Conservation (phyloP, 64 coral and sea anemone genomes). For the Stichodactyla helianthus region DNA sequence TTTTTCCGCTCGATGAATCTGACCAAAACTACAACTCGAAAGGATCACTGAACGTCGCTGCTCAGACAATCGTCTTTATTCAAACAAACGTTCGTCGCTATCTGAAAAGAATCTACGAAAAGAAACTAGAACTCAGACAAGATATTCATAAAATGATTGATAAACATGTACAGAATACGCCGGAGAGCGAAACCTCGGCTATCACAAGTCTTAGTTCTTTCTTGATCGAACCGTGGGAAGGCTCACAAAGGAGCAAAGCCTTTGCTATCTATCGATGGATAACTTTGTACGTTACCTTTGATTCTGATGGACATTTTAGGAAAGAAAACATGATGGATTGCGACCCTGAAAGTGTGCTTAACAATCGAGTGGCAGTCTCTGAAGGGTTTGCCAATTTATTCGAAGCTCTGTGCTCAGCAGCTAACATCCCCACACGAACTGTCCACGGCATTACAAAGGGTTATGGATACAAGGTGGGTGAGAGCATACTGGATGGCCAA, state of each 20-base stretch:
- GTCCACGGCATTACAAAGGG: constrained; percentile 69
- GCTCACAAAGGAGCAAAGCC: constrained; percentile 42
- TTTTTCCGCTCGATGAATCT: constrained; percentile 37
- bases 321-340: constrained; percentile 31
- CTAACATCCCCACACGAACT: constrained; percentile 28
- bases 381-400: constrained; percentile 77
- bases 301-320: constrained; percentile 66
- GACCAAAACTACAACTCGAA: neutral
- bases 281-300: constrained; percentile 62
- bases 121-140: constrained; percentile 33
- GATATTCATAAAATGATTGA: constrained; percentile 47
- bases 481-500: constrained; percentile 46
- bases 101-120: constrained; percentile 37
- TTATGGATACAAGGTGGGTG: constrained; percentile 64
- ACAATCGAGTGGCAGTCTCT: constrained; percentile 33
- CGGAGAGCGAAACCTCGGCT: constrained; percentile 16
- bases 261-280: constrained; percentile 83
- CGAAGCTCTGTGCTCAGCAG: constrained; percentile 56
- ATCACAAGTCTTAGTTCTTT: constrained; percentile 33
- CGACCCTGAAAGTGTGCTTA: constrained; percentile 55
- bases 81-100: constrained; percentile 57
- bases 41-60: constrained; percentile 23
- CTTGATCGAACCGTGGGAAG: constrained; percentile 48
- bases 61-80: constrained; percentile 50
- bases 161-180: constrained; percentile 45